Evolutionary conservation across 2,888 invertebrate genomes (phyloP).

Genomic region (Hypercompe scribonia): DNA sequence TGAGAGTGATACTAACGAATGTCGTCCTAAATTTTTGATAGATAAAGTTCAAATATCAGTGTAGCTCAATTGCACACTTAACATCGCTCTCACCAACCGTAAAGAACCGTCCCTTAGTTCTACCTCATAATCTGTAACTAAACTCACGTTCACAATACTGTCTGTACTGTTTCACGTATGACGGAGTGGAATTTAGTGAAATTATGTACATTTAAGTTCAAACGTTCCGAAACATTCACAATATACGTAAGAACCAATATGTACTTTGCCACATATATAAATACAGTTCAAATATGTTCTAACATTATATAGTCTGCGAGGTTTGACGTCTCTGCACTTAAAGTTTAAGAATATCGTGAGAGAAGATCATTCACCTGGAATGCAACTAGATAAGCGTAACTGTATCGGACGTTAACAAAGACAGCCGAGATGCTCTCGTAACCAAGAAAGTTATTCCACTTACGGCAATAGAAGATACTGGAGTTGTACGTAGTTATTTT

Average conservation of each 20-base stretch:
- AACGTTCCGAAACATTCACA: neutral
- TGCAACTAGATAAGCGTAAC: slow-evolving; percentile 72
- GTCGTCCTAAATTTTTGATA: slow-evolving; percentile 83
- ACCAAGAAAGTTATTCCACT: slow-evolving; percentile 71
- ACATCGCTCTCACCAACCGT: slow-evolving; percentile 66
- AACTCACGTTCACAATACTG: slow-evolving; percentile 65
- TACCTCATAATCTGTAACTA: slow-evolving; percentile 76
- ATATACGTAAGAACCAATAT: too few relatives aligned
- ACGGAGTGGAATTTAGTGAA: slow-evolving; percentile 47
- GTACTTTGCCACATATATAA: too few relatives aligned
- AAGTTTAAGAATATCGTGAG: slow-evolving; percentile 61
- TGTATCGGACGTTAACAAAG: slow-evolving; percentile 72
- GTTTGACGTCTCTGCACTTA: slow-evolving; percentile 34
- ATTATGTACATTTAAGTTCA: slow-evolving; percentile 29
- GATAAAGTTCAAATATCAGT: slow-evolving; percentile 79
- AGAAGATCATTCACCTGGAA: slow-evolving; percentile 75
- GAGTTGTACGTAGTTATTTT: slow-evolving; percentile 49
- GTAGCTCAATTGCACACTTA: slow-evolving; percentile 66
- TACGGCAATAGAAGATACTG: slow-evolving; percentile 61
- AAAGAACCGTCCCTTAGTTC: slow-evolving; percentile 68
- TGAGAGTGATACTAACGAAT: slow-evolving; percentile 81
- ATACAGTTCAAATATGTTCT: slow-evolving; percentile 10
- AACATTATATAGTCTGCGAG: slow-evolving; percentile 27
- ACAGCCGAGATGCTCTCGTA: slow-evolving; percentile 68
- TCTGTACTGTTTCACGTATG: slow-evolving; percentile 47